Evolutionary conservation across 2,888 invertebrate genomes (phyloP).

Genomic region (Melanchra persicariae): DNA sequence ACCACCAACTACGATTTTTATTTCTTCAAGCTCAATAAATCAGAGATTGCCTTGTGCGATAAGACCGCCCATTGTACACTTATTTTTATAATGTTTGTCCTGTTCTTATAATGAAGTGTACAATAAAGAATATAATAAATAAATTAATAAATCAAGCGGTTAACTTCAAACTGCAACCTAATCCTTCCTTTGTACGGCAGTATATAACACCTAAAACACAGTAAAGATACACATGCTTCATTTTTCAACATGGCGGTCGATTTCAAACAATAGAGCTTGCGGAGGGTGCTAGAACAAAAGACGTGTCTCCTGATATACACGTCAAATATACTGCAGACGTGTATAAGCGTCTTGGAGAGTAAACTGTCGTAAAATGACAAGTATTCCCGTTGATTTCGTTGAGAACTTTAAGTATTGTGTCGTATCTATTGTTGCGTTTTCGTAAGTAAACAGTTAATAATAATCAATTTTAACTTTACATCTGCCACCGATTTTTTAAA

Average conservation of each 20-base stretch:
- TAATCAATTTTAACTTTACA: no score
- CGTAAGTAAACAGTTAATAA: neutral
- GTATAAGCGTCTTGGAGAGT: conserved; percentile 39
- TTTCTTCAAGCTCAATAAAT: no score
- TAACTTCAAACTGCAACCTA: neutral
- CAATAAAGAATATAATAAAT: no score
- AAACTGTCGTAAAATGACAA: conserved; percentile 56
- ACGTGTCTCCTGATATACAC: conserved; percentile 43
- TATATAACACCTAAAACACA: conserved; percentile 27
- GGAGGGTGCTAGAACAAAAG: conserved; percentile 59
- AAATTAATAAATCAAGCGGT: neutral
- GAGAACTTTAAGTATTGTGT: conserved; percentile 1
- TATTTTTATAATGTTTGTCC: no score
- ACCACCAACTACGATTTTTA: no score
- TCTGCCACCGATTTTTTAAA: no score
- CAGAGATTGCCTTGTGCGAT: no score
- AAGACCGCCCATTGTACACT: no score
- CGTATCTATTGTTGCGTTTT: neutral
- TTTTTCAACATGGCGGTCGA: conserved; percentile 61
- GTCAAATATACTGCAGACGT: conserved; percentile 32
- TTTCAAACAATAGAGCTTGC: conserved; percentile 55
- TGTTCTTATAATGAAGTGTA: no score
- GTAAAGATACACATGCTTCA: conserved; percentile 49
- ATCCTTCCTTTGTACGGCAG: neutral
- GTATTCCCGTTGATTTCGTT: conserved; percentile 22